phyloP scores from a whole-genome alignment of 2,113 vertebrate species.

The Vidua macroura region DNA sequence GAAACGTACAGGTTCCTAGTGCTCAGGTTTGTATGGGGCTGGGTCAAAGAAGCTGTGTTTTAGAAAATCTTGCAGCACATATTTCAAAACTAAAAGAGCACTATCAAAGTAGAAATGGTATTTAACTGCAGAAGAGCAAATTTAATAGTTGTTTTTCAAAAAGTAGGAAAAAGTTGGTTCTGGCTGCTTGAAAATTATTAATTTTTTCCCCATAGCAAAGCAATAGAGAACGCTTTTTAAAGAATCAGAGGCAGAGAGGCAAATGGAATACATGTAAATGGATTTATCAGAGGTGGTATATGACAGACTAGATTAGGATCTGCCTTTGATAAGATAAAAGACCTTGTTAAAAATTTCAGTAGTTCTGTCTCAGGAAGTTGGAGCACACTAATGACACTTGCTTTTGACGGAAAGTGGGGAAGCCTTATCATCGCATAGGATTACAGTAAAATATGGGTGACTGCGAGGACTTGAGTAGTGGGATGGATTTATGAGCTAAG shows the following conservation, averaged over 20 bases:
- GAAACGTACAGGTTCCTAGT: background rate
- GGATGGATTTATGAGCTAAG: background rate
- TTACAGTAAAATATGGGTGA: background rate
- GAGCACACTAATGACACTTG: background rate
- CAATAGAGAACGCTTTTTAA: background rate
- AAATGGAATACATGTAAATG: background rate
- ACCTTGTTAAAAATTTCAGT: conserved; percentile 24
- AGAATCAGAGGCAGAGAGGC: background rate
- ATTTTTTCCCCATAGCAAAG: background rate
- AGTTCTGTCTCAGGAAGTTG: background rate
- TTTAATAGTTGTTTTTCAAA: background rate
- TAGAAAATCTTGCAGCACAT: background rate
- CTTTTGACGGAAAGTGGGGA: background rate
- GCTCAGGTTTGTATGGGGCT: background rate
- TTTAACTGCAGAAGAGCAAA: background rate
- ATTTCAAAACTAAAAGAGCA: background rate
- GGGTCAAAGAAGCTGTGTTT: background rate
- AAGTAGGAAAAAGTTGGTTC: background rate
- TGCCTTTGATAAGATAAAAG: conserved; percentile 16
- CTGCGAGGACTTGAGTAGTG: background rate
- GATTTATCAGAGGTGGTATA: background rate
- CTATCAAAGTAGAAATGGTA: background rate
- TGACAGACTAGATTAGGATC: conserved; percentile 1
- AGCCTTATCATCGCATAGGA: background rate
- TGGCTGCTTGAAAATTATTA: background rate